Evolutionary conservation across 2,113 vertebrate species (phyloP).

Genomic region (Hydropotes inermis): DNA sequence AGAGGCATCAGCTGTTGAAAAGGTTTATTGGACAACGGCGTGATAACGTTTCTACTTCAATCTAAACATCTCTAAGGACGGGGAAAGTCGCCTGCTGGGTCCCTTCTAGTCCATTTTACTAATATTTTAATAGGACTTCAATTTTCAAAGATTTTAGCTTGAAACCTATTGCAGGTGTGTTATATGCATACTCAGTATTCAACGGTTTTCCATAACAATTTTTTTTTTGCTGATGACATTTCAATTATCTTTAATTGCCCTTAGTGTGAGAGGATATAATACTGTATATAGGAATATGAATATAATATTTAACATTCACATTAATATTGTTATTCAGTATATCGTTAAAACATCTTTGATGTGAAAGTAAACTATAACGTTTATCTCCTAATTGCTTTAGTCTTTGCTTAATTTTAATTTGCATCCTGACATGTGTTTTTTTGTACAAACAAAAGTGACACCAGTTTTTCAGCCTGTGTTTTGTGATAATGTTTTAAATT

Average conservation of each 20-base stretch:
- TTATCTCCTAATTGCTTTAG: not conserved
- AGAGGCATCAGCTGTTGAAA: conserved; percentile 31
- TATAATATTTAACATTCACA: not conserved
- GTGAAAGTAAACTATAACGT: not conserved
- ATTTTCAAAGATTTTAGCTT: conserved; percentile 25
- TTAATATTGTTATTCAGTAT: not conserved
- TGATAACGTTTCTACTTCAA: conserved; percentile 41
- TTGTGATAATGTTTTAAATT: not conserved
- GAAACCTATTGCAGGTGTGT: not conserved
- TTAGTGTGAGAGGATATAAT: not conserved
- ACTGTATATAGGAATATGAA: not conserved
- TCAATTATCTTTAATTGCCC: not conserved
- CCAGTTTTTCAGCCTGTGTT: not conserved
- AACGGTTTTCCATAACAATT: not conserved
- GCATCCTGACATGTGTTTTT: not conserved
- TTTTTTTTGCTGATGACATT: not conserved
- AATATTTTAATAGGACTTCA: conserved; percentile 19
- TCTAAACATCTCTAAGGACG: conserved; percentile 33
- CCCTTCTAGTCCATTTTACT: conserved; percentile 6
- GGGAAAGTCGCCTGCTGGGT: not conserved
- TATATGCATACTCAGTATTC: not conserved
- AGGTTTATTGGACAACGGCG: conserved; percentile 32
- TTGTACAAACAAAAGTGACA: not conserved
- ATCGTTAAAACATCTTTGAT: not conserved
- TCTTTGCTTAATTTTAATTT: conserved; percentile 39